These are phyloP conservation scores for Lucilia sericata DNA, from an alignment of 1,140 invertebrate species.

Conservation along the genomic window DNA sequence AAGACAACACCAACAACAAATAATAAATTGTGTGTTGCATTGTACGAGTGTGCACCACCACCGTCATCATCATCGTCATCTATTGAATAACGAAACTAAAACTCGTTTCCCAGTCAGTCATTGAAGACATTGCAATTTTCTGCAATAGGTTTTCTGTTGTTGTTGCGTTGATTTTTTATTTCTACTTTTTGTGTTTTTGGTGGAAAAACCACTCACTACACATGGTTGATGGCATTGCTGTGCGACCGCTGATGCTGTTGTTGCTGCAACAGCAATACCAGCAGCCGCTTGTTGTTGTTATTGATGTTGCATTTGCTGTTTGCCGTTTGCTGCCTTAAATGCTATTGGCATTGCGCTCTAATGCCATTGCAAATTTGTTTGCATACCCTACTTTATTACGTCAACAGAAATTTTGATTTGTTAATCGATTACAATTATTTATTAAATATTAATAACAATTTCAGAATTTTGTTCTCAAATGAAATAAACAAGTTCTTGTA, in stretches of 20 bases:
- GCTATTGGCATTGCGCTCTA: conserved; percentile 38
- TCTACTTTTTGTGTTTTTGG: conserved; percentile 27
- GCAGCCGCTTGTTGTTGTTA: not conserved
- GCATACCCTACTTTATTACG: not conserved
- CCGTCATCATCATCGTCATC: not conserved
- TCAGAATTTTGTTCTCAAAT: no score
- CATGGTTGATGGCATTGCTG: conserved; percentile 33
- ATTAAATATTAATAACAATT: no score
- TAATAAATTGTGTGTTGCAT: not conserved
- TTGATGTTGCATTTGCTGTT: not conserved
- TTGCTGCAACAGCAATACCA: not conserved
- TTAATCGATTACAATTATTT: no score
- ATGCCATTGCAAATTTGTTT: conserved; percentile 16
- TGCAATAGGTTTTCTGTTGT: not conserved
- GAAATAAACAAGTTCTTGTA: no score
- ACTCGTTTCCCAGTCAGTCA: conserved; percentile 41
- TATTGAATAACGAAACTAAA: conserved; percentile 36
- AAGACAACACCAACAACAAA: not conserved
- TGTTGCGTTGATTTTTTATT: not conserved
- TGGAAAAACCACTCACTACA: conserved; percentile 46
- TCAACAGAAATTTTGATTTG: no score
- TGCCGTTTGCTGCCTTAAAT: conserved; percentile 30
- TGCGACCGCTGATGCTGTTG: not conserved
- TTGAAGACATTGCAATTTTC: conserved; percentile 30
- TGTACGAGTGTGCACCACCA: not conserved